Evolutionary conservation across 2,888 invertebrate species (phyloP).

Genomic region (Antheraea yamamai): DNA sequence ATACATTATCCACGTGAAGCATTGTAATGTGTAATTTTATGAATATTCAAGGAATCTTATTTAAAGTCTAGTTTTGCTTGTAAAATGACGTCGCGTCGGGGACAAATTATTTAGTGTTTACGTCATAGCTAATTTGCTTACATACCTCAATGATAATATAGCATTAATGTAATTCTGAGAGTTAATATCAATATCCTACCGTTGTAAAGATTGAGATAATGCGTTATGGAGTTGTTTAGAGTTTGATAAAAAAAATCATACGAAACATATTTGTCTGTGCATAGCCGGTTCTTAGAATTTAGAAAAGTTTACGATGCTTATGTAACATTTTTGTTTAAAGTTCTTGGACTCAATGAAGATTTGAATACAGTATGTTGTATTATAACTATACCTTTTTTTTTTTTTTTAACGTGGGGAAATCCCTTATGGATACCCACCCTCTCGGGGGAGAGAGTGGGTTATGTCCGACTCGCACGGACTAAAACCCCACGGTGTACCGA

Average conservation of each 20-base stretch:
- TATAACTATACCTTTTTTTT: not conserved
- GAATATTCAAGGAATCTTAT: not conserved
- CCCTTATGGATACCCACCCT: too few species aligned
- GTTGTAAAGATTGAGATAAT: not conserved
- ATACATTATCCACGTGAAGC: not conserved
- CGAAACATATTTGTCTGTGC: not conserved
- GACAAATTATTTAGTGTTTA: conserved; percentile 3
- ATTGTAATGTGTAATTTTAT: not conserved
- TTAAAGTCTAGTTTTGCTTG: not conserved
- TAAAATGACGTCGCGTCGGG: not conserved
- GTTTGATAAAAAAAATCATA: not conserved
- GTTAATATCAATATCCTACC: not conserved
- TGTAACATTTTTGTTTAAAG: not conserved
- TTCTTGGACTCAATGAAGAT: not conserved
- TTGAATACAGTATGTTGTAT: not conserved
- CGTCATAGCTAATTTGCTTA: not conserved
- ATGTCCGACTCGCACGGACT: too few species aligned
- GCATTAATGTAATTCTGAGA: not conserved
- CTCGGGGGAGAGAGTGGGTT: too few species aligned
- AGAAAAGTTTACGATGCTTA: not conserved
- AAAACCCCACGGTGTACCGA: too few species aligned
- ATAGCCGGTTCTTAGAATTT: not conserved
- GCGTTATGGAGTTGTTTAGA: not conserved
- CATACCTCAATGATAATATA: not conserved
- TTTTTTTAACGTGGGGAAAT: too few species aligned